These are phyloP conservation scores for Leptura quadrifasciata DNA, from an alignment of 2,888 invertebrate species.

Conservation along the genomic window DNA sequence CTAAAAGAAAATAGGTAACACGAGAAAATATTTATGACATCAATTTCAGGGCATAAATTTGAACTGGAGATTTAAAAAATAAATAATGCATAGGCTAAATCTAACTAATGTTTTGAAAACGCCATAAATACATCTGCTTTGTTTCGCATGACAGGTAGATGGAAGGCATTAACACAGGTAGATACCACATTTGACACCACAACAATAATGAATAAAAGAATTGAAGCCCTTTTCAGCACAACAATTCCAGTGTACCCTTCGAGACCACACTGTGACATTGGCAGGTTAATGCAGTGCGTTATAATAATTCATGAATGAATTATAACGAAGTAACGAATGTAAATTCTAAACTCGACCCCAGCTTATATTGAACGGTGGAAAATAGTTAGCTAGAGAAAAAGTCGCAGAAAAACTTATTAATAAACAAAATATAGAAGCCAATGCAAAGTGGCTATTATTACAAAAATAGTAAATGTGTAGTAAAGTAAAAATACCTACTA, in stretches of 20 bases:
- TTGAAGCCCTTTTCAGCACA: neutral
- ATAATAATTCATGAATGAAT: neutral
- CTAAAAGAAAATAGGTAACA: slow-evolving; percentile 17
- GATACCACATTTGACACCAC: slow-evolving; percentile 1
- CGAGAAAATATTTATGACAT: neutral
- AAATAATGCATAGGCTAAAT: slow-evolving; percentile 27
- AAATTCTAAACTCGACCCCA: too few species aligned
- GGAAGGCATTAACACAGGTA: slow-evolving; percentile 3
- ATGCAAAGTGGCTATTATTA: too few species aligned
- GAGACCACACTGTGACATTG: neutral
- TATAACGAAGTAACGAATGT: neutral
- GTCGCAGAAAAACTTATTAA: too few species aligned
- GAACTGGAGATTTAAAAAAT: neutral
- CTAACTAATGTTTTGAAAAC: slow-evolving; percentile 10
- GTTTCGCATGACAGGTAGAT: slow-evolving; percentile 2
- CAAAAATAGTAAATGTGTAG: too few species aligned
- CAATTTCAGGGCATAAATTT: neutral
- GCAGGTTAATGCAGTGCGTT: too few species aligned
- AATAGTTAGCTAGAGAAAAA: too few species aligned
- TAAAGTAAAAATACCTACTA: too few species aligned
- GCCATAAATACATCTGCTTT: slow-evolving; percentile 1
- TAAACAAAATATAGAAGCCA: too few species aligned
- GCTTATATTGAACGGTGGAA: too few species aligned
- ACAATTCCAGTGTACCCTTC: neutral
- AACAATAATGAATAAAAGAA: neutral